These are phyloP conservation scores for Upupa epops DNA, from an alignment of 2,113 vertebrate genomes.

Conservation along the genomic window DNA sequence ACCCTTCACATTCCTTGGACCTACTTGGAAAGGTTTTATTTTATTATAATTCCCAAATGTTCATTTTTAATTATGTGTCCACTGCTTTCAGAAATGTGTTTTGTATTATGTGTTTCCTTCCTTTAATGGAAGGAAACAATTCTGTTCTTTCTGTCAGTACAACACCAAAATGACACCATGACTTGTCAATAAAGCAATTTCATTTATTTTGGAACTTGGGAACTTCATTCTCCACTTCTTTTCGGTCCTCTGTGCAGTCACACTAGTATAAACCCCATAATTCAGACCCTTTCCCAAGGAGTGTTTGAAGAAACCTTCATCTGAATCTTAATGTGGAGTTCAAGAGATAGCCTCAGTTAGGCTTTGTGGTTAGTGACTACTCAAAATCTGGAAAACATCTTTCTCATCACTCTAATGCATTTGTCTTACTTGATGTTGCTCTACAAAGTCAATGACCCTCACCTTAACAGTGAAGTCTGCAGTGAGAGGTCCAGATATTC, in stretches of 20 bases:
- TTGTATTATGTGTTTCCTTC: no score
- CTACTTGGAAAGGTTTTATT: conserved; percentile 72
- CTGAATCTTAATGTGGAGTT: neutral
- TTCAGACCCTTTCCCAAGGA: neutral
- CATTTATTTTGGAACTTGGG: neutral
- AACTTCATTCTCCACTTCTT: neutral
- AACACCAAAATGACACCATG: conserved; percentile 28
- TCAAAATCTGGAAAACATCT: neutral
- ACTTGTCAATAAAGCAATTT: conserved; percentile 23
- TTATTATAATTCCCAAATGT: conserved; percentile 74
- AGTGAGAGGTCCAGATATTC: conserved; percentile 87
- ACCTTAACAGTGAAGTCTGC: conserved; percentile 96
- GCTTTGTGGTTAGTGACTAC: neutral
- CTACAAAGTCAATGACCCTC: conserved; percentile 33
- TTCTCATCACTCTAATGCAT: neutral
- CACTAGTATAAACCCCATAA: neutral
- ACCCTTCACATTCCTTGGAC: conserved; percentile 70
- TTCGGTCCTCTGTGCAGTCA: neutral
- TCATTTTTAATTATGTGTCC: conserved; percentile 55
- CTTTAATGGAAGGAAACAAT: conserved; percentile 68
- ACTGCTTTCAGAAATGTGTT: conserved; percentile 78
- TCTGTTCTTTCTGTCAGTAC: conserved; percentile 53
- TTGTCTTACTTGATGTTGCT: neutral
- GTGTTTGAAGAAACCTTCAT: neutral
- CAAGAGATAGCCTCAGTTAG: neutral